These are phyloP conservation scores for Sebastes taczanowskii DNA, from an alignment of 2,797 vertebrate genomes.

Conservation along the genomic window DNA sequence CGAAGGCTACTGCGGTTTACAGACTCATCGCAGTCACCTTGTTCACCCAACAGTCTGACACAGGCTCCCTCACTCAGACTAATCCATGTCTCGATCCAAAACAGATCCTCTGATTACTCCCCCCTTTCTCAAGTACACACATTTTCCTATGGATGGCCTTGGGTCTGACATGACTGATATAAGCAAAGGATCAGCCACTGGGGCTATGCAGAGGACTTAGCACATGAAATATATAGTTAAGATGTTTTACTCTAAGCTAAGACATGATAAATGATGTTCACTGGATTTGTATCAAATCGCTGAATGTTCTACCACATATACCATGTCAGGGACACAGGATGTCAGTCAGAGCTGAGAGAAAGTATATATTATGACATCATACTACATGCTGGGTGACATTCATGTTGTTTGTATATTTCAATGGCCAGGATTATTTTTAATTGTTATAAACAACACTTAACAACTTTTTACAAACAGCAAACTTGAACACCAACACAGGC, in stretches of 20 bases:
- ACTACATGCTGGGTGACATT: background rate
- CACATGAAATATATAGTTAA: background rate
- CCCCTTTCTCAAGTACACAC: slow-evolving; percentile 15
- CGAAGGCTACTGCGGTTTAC: slow-evolving; percentile 43
- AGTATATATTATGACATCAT: background rate
- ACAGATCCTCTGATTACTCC: slow-evolving; percentile 54
- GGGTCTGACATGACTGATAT: slow-evolving; percentile 35
- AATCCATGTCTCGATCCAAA: slow-evolving; percentile 50
- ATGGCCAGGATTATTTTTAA: background rate
- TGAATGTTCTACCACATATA: background rate
- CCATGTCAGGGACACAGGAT: background rate
- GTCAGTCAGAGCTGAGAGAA: background rate
- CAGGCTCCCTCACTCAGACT: slow-evolving; percentile 24
- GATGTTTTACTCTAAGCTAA: background rate
- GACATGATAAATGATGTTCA: background rate
- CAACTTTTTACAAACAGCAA: background rate
- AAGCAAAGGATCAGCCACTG: slow-evolving; percentile 22
- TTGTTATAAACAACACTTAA: background rate
- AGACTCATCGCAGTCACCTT: slow-evolving; percentile 47
- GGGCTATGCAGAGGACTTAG: background rate
- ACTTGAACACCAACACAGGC: background rate
- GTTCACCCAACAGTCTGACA: slow-evolving; percentile 16
- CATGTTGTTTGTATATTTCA: background rate
- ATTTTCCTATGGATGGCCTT: slow-evolving; percentile 62
- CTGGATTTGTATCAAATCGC: background rate